Percentiles rank a stretch among this genome's conserved stretches.
Conservation (phyloP, 2,888 invertebrate species). For the Drosophila infuscata region DNA sequence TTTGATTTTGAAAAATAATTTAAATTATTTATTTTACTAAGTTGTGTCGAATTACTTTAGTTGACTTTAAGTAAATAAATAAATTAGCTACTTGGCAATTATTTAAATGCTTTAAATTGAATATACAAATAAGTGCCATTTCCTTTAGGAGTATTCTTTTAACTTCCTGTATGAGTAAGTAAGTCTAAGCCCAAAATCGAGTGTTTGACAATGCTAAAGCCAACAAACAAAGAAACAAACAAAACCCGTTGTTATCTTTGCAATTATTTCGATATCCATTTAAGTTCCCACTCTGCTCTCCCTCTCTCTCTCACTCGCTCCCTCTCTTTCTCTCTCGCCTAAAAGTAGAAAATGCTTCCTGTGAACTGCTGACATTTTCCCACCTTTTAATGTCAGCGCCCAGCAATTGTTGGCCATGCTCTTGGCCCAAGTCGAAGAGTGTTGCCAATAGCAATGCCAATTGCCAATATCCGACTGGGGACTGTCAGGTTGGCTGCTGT, state of each 20-base stretch:
- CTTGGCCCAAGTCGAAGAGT: slow-evolving; percentile 24
- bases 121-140: not conserved
- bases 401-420: slow-evolving; percentile 44
- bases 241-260: slow-evolving; percentile 31
- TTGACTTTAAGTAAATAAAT: not conserved
- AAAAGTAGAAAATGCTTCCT: slow-evolving; percentile 19
- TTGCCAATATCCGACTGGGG: slow-evolving; percentile 15
- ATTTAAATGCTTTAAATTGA: not conserved
- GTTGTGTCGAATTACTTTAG: not conserved
- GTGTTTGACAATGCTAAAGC: not conserved
- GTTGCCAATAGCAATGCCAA: slow-evolving; percentile 5
- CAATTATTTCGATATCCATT: slow-evolving; percentile 60
- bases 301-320: not conserved
- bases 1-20: not conserved
- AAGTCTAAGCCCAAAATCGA: not conserved
- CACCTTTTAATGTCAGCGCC: slow-evolving; percentile 84
- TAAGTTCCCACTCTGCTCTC: not conserved
- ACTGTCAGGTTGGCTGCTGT: slow-evolving; percentile 67
- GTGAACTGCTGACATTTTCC: slow-evolving; percentile 83
- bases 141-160: not conserved
- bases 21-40: not conserved
- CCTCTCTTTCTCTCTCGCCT: not conserved
- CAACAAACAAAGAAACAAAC: not conserved
- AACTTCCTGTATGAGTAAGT: not conserved
- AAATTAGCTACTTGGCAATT: not conserved